Evolutionary conservation across 2,113 vertebrate genomes (phyloP).

Genomic region (Cololabis saira): DNA sequence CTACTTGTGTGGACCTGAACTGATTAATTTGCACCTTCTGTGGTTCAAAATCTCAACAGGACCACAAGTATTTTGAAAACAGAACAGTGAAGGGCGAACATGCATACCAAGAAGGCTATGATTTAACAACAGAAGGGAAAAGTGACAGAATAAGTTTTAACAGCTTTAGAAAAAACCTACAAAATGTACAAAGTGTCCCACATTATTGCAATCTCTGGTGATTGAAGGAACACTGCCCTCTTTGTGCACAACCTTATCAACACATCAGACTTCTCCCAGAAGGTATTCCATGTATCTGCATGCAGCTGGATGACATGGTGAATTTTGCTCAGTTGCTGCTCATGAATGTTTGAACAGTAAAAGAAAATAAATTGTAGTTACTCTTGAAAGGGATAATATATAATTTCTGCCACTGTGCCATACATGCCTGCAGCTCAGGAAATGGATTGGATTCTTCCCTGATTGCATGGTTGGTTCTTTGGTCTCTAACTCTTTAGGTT

Average conservation of each 20-base stretch:
- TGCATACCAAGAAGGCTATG: conserved; percentile 7
- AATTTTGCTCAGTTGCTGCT: not conserved
- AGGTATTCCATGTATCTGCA: not conserved
- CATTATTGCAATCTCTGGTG: not conserved
- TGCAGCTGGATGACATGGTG: not conserved
- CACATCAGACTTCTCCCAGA: not conserved
- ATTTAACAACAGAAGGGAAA: conserved; percentile 11
- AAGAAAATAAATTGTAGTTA: not conserved
- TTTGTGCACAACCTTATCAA: not conserved
- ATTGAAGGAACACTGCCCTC: conserved; percentile 5
- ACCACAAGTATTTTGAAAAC: conserved; percentile 28
- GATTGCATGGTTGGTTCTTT: not conserved
- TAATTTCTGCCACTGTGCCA: not conserved
- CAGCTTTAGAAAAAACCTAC: not conserved
- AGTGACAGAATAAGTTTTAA: not conserved
- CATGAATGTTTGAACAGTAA: not conserved
- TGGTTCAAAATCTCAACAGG: conserved; percentile 14
- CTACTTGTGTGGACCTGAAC: conserved; percentile 13
- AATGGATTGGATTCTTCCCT: not conserved
- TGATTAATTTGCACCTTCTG: conserved; percentile 11
- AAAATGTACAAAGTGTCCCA: conserved; percentile 5
- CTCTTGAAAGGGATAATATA: not conserved
- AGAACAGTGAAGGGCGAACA: conserved; percentile 25
- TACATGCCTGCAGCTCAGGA: not conserved
- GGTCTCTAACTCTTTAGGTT: not conserved